Evolutionary conservation across 2,797 vertebrate genomes (phyloP).

Genomic region (Chaetodon trifasciatus): DNA sequence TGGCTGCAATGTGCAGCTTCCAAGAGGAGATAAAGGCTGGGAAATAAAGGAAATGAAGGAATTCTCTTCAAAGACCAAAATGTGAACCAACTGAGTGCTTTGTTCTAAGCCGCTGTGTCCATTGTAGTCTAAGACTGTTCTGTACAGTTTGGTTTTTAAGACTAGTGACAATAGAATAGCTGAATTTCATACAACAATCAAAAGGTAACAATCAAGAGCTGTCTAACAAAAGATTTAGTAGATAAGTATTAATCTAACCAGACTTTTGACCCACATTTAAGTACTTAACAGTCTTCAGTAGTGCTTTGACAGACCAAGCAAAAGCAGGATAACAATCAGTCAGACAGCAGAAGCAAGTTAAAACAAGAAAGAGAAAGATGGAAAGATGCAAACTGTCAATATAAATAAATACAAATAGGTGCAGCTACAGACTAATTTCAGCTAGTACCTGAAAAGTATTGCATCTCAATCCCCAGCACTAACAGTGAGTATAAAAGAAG

Average conservation of each 20-base stretch:
- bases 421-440: background rate
- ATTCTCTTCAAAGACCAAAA: slow-evolving; percentile 22
- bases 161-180: background rate
- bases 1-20: slow-evolving; percentile 29
- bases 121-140: background rate
- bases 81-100: background rate
- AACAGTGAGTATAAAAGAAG: slow-evolving; percentile 5
- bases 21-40: slow-evolving; percentile 39
- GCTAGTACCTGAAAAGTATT: background rate
- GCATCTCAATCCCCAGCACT: background rate
- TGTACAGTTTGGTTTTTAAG: background rate
- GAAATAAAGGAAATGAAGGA: slow-evolving; percentile 25
- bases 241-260: background rate
- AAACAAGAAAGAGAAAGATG: no score
- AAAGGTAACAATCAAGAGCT: background rate
- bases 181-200: background rate
- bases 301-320: no score
- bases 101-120: slow-evolving; percentile 13
- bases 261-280: background rate
- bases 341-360: no score
- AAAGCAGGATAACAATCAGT: no score
- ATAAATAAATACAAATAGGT: background rate
- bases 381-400: no score
- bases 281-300: background rate
- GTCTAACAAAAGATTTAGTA: background rate